Evolutionary conservation across 2,113 vertebrate genomes (phyloP).

Genomic region (Gobiocypris rarus): DNA sequence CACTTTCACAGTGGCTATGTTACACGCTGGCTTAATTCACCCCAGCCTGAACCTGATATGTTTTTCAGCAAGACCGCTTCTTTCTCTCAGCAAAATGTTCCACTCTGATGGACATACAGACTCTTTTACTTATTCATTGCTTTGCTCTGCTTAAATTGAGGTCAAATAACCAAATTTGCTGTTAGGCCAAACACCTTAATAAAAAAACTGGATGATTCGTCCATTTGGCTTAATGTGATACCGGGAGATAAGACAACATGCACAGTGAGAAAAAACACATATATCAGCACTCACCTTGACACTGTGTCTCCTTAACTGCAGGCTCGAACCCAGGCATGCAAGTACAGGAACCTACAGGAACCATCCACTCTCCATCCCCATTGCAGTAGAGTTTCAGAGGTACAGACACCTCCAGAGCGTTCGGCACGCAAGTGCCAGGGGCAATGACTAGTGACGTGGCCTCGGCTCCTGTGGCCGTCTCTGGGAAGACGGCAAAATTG

Average conservation of each 20-base stretch:
- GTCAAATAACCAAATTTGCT: constrained; percentile 57
- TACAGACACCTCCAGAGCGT: constrained; percentile 91
- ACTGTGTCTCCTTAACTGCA: constrained; percentile 89
- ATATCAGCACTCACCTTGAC: constrained; percentile 82
- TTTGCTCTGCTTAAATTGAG: constrained; percentile 62
- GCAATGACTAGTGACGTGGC: constrained; percentile 96
- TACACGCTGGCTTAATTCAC: constrained; percentile 71
- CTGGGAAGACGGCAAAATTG: constrained; percentile 94
- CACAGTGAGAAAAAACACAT: constrained; percentile 5
- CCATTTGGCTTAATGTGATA: neutral
- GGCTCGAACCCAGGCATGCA: constrained; percentile 91
- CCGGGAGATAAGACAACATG: neutral
- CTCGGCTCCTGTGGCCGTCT: constrained; percentile 95
- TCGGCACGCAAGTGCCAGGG: constrained; percentile 91
- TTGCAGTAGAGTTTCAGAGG: constrained; percentile 98
- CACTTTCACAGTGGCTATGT: constrained; percentile 66
- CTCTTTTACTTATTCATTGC: constrained; percentile 68
- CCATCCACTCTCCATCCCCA: constrained; percentile 97
- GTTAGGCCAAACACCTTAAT: constrained; percentile 18
- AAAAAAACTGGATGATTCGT: constrained; percentile 6
- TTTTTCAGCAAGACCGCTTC: constrained; percentile 69
- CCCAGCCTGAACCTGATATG: constrained; percentile 67
- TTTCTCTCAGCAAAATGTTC: constrained; percentile 50
- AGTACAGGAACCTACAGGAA: constrained; percentile 93
- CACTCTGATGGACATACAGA: constrained; percentile 13